These are phyloP conservation scores for Brachylomia viminalis DNA, from an alignment of 2,888 invertebrate species.

Conservation along the genomic window DNA sequence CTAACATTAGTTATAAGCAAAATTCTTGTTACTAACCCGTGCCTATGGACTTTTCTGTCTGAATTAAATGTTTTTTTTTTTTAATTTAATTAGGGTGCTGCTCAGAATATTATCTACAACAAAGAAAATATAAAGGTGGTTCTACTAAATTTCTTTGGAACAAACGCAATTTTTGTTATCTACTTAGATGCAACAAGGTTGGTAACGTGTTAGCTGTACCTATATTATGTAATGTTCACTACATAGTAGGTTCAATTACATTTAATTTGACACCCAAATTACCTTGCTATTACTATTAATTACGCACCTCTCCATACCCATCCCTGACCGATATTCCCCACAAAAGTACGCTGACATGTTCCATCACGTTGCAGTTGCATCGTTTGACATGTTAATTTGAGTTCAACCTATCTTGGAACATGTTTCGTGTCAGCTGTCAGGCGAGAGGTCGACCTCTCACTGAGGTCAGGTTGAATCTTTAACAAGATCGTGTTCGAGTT, in stretches of 20 bases:
- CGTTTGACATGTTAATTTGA: slow-evolving; percentile 58
- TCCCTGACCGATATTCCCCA: slow-evolving; percentile 57
- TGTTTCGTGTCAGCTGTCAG: slow-evolving; percentile 41
- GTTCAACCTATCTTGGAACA: slow-evolving; percentile 47
- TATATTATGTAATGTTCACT: neutral
- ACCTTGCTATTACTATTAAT: neutral
- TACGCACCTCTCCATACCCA: neutral
- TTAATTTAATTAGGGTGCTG: no score
- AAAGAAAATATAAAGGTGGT: neutral
- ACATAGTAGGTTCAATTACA: neutral
- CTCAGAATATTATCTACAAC: neutral
- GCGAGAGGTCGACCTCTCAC: slow-evolving; percentile 39
- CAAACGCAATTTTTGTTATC: neutral
- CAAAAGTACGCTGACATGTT: neutral
- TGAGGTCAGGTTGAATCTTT: slow-evolving; percentile 48
- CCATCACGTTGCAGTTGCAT: slow-evolving; percentile 28
- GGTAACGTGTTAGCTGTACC: neutral
- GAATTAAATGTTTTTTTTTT: no score
- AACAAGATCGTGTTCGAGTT: slow-evolving; percentile 1
- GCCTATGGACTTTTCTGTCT: no score
- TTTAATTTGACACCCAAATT: slow-evolving; percentile 20
- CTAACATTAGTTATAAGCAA: no score
- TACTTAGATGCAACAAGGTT: neutral
- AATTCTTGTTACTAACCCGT: no score
- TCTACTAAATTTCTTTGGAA: neutral